A percentile compares a stretch with the other conserved stretches of the same genome.
These are phyloP conservation scores for Drosophila tsacasi DNA, from an alignment of 1,140 invertebrate species.

Conservation along the genomic window DNA sequence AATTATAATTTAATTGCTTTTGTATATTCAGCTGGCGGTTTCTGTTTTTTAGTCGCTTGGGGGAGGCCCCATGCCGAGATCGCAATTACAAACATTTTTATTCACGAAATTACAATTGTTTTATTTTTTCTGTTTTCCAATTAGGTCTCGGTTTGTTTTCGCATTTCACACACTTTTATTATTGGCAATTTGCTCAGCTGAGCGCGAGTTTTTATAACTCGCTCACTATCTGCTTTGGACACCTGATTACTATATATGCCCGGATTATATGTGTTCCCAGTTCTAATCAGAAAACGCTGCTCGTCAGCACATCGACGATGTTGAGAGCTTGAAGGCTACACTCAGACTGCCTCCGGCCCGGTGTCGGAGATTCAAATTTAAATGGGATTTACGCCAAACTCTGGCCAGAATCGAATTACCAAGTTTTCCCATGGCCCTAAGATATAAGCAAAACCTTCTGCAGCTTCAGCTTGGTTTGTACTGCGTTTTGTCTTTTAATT, in stretches of 20 bases:
- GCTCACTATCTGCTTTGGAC: conserved; percentile 36
- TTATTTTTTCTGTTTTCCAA: conserved; percentile 22
- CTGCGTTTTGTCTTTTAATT: not conserved
- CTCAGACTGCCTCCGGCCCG: conserved; percentile 36
- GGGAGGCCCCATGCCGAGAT: conserved; percentile 45
- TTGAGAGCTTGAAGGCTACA: conserved; percentile 56
- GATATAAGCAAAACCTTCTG: not conserved
- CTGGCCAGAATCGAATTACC: conserved; percentile 8
- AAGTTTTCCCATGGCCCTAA: conserved; percentile 4
- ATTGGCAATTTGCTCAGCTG: conserved; percentile 36
- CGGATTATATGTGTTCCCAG: conserved; percentile 27
- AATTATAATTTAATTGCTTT: conserved; percentile 55
- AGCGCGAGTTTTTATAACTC: conserved; percentile 45
- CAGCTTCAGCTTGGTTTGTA: not conserved
- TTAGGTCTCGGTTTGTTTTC: conserved; percentile 26
- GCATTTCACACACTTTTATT: conserved; percentile 53
- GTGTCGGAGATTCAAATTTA: conserved; percentile 31
- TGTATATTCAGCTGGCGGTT: conserved; percentile 27
- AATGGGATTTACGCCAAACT: conserved; percentile 38
- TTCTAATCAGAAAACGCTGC: conserved; percentile 46
- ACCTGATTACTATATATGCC: conserved; percentile 43
- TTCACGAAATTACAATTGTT: conserved; percentile 56
- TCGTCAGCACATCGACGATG: conserved; percentile 35
- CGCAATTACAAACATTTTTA: conserved; percentile 37
- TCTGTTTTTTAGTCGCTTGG: conserved; percentile 23